Evolutionary conservation across 2,888 invertebrate species (phyloP).

Genomic region (Allacma fusca): DNA sequence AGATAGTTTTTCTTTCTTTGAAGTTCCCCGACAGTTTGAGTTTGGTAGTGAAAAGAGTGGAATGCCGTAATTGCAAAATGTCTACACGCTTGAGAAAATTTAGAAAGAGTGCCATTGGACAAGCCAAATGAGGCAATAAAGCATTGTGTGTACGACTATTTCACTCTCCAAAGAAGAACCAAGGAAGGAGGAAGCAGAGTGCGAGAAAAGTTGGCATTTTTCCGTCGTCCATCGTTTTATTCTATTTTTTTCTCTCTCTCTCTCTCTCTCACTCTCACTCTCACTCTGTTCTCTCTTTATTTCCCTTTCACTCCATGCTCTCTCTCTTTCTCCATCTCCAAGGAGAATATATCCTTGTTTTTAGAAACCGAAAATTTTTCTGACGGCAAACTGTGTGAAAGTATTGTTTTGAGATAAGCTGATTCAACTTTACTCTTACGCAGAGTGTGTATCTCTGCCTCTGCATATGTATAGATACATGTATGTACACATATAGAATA

Average conservation of each 20-base stretch:
- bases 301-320: background rate
- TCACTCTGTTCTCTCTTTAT: background rate
- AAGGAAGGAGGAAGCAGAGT: background rate
- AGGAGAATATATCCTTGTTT: constrained; percentile 3
- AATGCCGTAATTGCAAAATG: constrained; percentile 48
- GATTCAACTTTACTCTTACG: background rate
- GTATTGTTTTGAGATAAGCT: constrained; percentile 36
- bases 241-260: constrained; percentile 15
- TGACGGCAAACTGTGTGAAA: constrained; percentile 33
- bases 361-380: constrained; percentile 16
- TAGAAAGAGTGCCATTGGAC: constrained; percentile 32
- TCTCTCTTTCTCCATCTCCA: background rate
- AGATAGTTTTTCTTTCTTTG: constrained; percentile 5
- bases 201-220: constrained; percentile 38
- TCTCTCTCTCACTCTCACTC: constrained; percentile 1
- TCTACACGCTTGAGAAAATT: constrained; percentile 46
- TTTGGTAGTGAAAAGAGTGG: constrained; percentile 43
- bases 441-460: too few species aligned
- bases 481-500: too few species aligned
- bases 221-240: background rate
- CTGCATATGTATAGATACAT: too few species aligned
- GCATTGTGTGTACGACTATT: constrained; percentile 41
- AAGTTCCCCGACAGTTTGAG: constrained; percentile 25
- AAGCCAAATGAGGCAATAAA: constrained; percentile 48
- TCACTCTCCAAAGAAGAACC: background rate